phyloP scores from a whole-genome alignment of 2,888 invertebrate species.

The Formica aserva region DNA sequence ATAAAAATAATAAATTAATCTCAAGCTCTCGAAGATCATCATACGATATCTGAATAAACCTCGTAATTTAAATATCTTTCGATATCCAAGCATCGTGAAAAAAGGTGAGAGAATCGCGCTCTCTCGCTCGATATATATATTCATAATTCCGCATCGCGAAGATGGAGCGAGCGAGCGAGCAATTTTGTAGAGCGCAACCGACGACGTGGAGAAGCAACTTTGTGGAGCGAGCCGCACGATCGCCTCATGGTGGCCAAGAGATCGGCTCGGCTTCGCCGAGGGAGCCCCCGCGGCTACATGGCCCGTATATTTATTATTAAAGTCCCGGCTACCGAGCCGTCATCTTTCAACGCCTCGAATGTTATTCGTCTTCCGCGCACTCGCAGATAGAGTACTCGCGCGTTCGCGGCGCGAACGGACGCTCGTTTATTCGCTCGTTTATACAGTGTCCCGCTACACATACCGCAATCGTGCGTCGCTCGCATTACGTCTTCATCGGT shows the following conservation, averaged over 20 bases:
- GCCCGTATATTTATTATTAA: slow-evolving; percentile 53
- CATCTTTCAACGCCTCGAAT: slow-evolving; percentile 29
- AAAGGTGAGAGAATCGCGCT: background rate
- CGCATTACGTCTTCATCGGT: slow-evolving; percentile 27
- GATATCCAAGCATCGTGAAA: slow-evolving; percentile 22
- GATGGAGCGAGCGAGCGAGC: slow-evolving; percentile 28
- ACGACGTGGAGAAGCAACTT: slow-evolving; percentile 53
- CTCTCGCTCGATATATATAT: slow-evolving; percentile 26
- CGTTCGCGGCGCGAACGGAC: background rate
- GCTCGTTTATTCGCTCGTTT: slow-evolving; percentile 35
- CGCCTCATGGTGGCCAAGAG: slow-evolving; percentile 48
- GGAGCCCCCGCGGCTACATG: slow-evolving; percentile 42
- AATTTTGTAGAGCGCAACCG: slow-evolving; percentile 61
- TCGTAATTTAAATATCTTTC: background rate
- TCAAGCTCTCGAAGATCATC: background rate
- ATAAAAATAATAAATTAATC: background rate
- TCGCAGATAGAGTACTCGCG: slow-evolving; percentile 37
- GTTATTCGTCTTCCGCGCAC: slow-evolving; percentile 45
- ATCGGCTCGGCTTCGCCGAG: slow-evolving; percentile 21
- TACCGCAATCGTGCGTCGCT: slow-evolving; percentile 26
- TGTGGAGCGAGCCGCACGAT: slow-evolving; percentile 59
- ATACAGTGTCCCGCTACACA: slow-evolving; percentile 31
- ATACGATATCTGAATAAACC: slow-evolving; percentile 7
- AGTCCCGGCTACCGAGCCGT: slow-evolving; percentile 47
- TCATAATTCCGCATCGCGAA: slow-evolving; percentile 33